These are phyloP conservation scores for Lonchura striata DNA, from an alignment of 2,113 vertebrate species.

Conservation along the genomic window DNA sequence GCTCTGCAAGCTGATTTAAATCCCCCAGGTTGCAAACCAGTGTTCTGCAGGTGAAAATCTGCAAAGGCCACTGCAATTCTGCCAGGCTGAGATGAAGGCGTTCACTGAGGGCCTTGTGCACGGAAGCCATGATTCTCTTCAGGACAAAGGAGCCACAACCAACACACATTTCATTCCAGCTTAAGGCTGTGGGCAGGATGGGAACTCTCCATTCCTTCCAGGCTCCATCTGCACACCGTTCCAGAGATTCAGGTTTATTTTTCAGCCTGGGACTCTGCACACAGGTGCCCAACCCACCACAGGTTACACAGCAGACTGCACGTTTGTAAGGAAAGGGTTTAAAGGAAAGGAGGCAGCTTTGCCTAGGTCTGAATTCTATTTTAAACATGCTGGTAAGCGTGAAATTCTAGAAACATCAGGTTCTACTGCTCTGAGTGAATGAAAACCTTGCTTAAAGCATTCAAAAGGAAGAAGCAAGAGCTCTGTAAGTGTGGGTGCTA, in stretches of 20 bases:
- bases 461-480: background rate
- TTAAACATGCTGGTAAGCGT: accelerated
- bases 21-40: background rate
- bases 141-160: background rate
- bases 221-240: accelerated
- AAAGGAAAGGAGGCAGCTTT: background rate
- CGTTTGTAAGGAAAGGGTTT: background rate
- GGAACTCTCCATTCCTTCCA: background rate
- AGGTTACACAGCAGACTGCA: background rate
- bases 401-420: background rate
- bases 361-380: background rate
- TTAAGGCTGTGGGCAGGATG: background rate
- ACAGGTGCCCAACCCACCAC: background rate
- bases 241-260: background rate
- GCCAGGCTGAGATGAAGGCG: background rate
- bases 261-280: too few species aligned
- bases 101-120: too few species aligned
- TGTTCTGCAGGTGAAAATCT: background rate
- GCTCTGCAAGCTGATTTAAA: background rate
- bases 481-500: background rate
- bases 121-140: background rate
- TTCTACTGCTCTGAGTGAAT: background rate
- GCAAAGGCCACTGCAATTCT: background rate
- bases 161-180: background rate
- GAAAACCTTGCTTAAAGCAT: background rate